Evolutionary conservation across 2,797 vertebrate genomes (phyloP).

Genomic region (Girardinus metallicus): DNA sequence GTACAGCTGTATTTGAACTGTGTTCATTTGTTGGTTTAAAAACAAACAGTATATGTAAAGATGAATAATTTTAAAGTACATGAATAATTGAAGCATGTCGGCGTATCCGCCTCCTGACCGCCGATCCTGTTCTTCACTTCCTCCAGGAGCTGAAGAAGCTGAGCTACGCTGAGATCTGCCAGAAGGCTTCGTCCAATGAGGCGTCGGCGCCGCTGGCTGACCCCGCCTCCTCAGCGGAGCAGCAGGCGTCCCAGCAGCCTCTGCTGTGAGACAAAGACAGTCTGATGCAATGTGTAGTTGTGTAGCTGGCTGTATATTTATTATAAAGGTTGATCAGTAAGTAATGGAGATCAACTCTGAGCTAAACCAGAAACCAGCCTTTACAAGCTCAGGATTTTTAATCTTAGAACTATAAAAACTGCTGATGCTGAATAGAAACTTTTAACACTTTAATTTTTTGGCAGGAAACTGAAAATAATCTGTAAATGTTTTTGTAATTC

Average conservation of each 20-base stretch:
- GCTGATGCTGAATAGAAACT: background rate
- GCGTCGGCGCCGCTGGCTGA: constrained; percentile 73
- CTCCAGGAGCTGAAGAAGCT: constrained; percentile 88
- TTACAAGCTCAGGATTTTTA: background rate
- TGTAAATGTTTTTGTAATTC: constrained; percentile 11
- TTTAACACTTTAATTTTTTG: constrained; percentile 1
- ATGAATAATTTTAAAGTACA: background rate
- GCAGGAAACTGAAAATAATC: background rate
- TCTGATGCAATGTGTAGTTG: background rate
- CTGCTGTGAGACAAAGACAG: constrained; percentile 26
- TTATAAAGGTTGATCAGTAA: background rate
- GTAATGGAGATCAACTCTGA: background rate
- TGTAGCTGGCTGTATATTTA: background rate
- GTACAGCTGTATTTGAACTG: background rate
- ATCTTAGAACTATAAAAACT: background rate
- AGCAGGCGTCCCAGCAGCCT: constrained; percentile 61
- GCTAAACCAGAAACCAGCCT: background rate
- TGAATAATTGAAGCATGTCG: background rate
- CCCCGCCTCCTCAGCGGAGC: constrained; percentile 73
- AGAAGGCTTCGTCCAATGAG: constrained; percentile 85
- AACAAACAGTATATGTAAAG: background rate
- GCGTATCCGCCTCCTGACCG: background rate
- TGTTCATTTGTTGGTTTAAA: background rate
- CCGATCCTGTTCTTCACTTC: constrained; percentile 45
- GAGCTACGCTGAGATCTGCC: constrained; percentile 95